Evolutionary conservation across 2,888 invertebrate genomes (phyloP).

Genomic region (Iphiclides podalirius): DNA sequence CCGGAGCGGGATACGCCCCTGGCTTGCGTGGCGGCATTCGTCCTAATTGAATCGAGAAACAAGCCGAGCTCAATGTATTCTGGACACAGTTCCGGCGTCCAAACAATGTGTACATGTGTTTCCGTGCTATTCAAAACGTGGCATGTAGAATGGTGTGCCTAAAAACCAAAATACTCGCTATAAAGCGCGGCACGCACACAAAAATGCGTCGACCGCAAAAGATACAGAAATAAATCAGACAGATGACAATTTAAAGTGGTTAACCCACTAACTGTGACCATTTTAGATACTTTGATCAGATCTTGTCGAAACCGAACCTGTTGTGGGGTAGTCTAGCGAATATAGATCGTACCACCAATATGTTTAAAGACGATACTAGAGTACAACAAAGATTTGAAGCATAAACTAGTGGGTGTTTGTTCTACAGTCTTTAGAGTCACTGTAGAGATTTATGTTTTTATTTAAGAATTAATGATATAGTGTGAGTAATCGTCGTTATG

Average conservation of each 20-base stretch:
- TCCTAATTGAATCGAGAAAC: constrained; percentile 25
- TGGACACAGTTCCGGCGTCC: too few species aligned
- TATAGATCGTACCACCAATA: constrained; percentile 42
- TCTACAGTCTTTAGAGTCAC: constrained; percentile 66
- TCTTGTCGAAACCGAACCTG: constrained; percentile 71
- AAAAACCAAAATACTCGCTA: constrained; percentile 26
- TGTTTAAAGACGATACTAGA: too few species aligned
- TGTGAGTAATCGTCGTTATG: constrained; percentile 73
- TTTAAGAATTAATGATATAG: constrained; percentile 73
- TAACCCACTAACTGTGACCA: constrained; percentile 81
- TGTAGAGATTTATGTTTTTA: constrained; percentile 76
- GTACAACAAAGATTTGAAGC: constrained; percentile 17
- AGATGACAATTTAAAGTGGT: constrained; percentile 82
- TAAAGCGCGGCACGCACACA: constrained; percentile 50
- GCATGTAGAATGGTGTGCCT: constrained; percentile 12
- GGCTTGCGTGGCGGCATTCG: constrained; percentile 32
- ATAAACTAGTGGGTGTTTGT: constrained; percentile 70
- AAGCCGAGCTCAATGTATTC: too few species aligned
- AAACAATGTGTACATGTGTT: too few species aligned
- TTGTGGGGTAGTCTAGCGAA: constrained; percentile 33
- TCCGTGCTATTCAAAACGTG: too few species aligned
- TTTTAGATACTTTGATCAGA: constrained; percentile 80
- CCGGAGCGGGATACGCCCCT: constrained; percentile 67
- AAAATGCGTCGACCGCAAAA: constrained; percentile 75
- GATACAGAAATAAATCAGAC: constrained; percentile 79